Evolutionary conservation across 1,140 invertebrate genomes (phyloP).

Genomic region (Drosophila miranda): DNA sequence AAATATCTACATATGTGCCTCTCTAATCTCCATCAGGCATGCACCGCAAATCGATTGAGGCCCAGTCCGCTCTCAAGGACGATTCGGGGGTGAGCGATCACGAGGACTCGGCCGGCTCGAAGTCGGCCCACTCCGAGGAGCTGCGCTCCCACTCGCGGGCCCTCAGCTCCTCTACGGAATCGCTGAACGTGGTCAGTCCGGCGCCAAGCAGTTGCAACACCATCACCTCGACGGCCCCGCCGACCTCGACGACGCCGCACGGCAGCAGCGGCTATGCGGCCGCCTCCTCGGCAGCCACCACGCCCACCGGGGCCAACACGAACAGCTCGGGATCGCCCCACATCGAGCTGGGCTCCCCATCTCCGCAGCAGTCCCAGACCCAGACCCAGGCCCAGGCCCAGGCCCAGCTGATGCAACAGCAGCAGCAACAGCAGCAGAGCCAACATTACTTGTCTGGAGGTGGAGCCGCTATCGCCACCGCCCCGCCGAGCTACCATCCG

Average conservation of each 20-base stretch:
- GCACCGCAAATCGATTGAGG: constrained; percentile 99
- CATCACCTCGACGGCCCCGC: constrained; percentile 47
- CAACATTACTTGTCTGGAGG: constrained; percentile 4
- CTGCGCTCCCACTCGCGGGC: constrained; percentile 44
- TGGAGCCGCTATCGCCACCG: constrained; percentile 24
- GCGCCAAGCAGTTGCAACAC: constrained; percentile 68
- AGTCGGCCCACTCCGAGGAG: constrained; percentile 69
- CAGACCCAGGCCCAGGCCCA: constrained; percentile 8
- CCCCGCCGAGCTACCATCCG: constrained; percentile 72
- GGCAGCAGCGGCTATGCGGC: constrained; percentile 62
- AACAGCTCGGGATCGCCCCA: constrained; percentile 73
- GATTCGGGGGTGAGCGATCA: constrained; percentile 84
- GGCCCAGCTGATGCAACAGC: constrained; percentile 19
- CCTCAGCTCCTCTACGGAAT: constrained; percentile 73
- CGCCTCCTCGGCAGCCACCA: constrained; percentile 54
- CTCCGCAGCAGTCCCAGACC: constrained; percentile 46
- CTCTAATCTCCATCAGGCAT: constrained; percentile 88
- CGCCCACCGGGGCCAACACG: constrained; percentile 60
- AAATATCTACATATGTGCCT: neutral
- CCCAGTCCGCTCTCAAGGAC: constrained; percentile 95
- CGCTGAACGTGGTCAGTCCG: constrained; percentile 76
- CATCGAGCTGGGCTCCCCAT: constrained; percentile 72
- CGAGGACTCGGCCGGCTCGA: constrained; percentile 72
- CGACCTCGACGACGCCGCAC: constrained; percentile 52
- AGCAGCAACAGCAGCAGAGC: constrained; percentile 13